Evolutionary conservation across 2,888 invertebrate species (phyloP).

Genomic region (Didymodactylos carnosus): DNA sequence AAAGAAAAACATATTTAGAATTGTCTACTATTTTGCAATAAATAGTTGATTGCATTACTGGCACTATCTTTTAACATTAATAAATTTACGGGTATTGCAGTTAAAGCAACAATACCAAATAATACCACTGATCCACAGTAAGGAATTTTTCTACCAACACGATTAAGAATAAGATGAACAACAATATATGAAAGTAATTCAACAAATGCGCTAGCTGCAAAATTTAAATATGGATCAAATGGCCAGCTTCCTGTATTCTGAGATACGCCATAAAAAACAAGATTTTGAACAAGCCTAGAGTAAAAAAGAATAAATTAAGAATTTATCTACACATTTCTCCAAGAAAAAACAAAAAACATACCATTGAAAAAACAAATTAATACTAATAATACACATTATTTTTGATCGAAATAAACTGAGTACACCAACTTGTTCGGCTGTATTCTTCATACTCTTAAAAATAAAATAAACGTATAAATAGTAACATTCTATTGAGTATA

Average conservation of each 20-base stretch:
- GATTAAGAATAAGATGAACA: slow-evolving; percentile 42
- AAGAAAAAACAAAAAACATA: background rate
- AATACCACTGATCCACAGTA: slow-evolving; percentile 50
- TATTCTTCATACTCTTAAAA: background rate
- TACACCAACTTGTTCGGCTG: background rate
- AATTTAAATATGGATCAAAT: slow-evolving; percentile 48
- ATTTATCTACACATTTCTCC: background rate
- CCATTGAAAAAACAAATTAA: background rate
- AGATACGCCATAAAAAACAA: slow-evolving; percentile 13
- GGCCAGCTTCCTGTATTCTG: background rate
- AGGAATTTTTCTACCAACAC: slow-evolving; percentile 49
- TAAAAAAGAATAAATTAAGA: background rate
- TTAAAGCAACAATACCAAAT: background rate
- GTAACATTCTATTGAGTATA: background rate
- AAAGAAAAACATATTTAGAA: background rate
- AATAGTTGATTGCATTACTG: background rate
- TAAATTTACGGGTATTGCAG: background rate
- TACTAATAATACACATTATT: background rate
- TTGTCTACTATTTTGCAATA: background rate
- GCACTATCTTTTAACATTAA: background rate
- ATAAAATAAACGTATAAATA: background rate
- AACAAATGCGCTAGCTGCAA: slow-evolving; percentile 52
- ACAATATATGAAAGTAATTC: slow-evolving; percentile 54
- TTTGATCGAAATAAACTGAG: background rate
- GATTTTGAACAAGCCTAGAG: slow-evolving; percentile 9